A percentile compares a stretch with the other conserved stretches of the same genome.
Evolutionary conservation across 2,113 vertebrate genomes (phyloP).

Genomic region (Hemiprocne comata): DNA sequence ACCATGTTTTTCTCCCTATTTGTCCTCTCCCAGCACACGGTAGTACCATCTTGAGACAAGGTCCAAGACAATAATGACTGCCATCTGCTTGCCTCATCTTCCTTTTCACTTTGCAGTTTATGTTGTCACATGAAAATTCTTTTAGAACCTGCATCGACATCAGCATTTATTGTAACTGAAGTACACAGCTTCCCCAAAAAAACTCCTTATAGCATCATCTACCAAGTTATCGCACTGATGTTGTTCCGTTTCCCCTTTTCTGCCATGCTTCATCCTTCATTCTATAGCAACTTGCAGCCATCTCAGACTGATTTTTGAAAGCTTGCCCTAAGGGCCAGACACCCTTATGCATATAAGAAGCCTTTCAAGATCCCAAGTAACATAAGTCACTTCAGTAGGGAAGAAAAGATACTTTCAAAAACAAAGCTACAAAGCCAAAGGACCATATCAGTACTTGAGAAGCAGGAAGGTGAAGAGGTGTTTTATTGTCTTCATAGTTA

Average conservation of each 20-base stretch:
- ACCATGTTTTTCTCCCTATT: neutral
- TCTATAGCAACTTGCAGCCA: neutral
- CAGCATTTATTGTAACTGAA: neutral
- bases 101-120: neutral
- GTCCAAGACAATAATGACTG: neutral
- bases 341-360: neutral
- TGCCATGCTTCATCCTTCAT: neutral
- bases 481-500: neutral
- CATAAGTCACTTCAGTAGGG: neutral
- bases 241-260: neutral
- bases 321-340: neutral
- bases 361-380: neutral
- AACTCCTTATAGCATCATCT: neutral
- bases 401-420: neutral
- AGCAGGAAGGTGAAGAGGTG: neutral
- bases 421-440: neutral
- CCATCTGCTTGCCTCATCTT: neutral
- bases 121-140: neutral
- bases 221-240: neutral
- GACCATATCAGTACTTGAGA: neutral
- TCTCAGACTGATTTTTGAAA: neutral
- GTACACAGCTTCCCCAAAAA: neutral
- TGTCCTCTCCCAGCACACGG: neutral
- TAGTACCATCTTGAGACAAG: neutral
- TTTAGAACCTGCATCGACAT: neutral